These are phyloP conservation scores for Cossypha polioptera DNA, from an alignment of 2,797 vertebrate genomes.

Conservation along the genomic window DNA sequence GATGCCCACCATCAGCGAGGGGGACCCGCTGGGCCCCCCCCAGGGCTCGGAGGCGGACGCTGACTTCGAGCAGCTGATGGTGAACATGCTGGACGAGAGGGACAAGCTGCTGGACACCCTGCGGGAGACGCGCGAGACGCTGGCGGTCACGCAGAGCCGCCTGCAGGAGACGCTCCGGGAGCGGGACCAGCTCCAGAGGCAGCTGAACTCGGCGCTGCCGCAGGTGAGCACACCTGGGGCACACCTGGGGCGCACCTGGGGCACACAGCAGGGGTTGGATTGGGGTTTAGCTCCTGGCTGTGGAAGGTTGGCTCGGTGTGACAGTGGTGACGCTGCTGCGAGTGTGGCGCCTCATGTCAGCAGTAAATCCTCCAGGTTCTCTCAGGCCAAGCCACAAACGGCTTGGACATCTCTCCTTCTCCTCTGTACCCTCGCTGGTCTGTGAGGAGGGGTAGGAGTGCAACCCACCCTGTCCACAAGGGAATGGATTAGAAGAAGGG, in stretches of 20 bases:
- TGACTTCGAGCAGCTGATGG: slow-evolving; percentile 98
- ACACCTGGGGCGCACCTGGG: fast-evolving
- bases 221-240: slow-evolving; percentile 81
- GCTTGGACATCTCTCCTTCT: neutral
- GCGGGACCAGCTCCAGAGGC: slow-evolving; percentile 93
- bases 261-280: fast-evolving
- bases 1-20: slow-evolving; percentile 97
- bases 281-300: neutral
- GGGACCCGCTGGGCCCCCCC: slow-evolving; percentile 89
- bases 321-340: fast-evolving
- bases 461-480: fast-evolving
- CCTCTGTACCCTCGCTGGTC: fast-evolving
- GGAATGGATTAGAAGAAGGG: neutral
- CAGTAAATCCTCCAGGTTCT: neutral
- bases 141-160: slow-evolving; percentile 89
- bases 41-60: slow-evolving; percentile 88
- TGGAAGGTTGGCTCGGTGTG: neutral
- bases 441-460: neutral
- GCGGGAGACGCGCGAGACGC: slow-evolving; percentile 91
- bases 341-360: neutral
- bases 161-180: slow-evolving; percentile 92
- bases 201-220: slow-evolving; percentile 91
- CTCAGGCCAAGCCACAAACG: neutral
- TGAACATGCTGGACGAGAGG: slow-evolving; percentile 97
- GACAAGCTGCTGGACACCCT: slow-evolving; percentile 96